phyloP scores from a whole-genome alignment of 2,888 invertebrate species.

The Quadriops clusia region DNA sequence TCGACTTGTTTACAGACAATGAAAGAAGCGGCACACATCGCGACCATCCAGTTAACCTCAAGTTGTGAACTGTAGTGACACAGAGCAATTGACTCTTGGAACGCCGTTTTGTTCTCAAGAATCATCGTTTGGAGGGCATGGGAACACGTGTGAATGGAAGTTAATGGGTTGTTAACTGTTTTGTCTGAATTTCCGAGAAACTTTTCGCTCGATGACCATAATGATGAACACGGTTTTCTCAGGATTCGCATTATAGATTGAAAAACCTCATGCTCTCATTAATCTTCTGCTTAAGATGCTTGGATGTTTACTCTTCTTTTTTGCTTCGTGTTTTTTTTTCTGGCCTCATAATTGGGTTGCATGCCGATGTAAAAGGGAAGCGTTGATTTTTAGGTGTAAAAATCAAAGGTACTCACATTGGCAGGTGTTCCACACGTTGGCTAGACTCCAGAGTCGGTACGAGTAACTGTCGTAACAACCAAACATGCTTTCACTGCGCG shows the following conservation, averaged over 20 bases:
- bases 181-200: too few species aligned
- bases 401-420: constrained; percentile 56
- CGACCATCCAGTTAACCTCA: constrained; percentile 24
- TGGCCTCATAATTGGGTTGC: too few species aligned
- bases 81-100: constrained; percentile 23
- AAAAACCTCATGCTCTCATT: too few species aligned
- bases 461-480: constrained; percentile 66
- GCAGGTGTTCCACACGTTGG: constrained; percentile 64
- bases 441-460: constrained; percentile 65
- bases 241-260: too few species aligned
- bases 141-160: constrained; percentile 23
- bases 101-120: constrained; percentile 22
- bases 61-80: constrained; percentile 22
- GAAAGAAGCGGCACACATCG: constrained; percentile 20
- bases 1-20: constrained; percentile 22
- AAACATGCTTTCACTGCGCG: constrained; percentile 66
- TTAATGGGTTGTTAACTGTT: too few species aligned
- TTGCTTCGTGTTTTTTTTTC: too few species aligned
- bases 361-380: too few species aligned
- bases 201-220: too few species aligned
- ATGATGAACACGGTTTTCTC: too few species aligned
- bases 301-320: too few species aligned
- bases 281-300: too few species aligned
- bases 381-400: too few species aligned
- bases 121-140: constrained; percentile 18